These are phyloP conservation scores for Clusia tigrina DNA, from an alignment of 2,888 invertebrate species.

Conservation along the genomic window DNA sequence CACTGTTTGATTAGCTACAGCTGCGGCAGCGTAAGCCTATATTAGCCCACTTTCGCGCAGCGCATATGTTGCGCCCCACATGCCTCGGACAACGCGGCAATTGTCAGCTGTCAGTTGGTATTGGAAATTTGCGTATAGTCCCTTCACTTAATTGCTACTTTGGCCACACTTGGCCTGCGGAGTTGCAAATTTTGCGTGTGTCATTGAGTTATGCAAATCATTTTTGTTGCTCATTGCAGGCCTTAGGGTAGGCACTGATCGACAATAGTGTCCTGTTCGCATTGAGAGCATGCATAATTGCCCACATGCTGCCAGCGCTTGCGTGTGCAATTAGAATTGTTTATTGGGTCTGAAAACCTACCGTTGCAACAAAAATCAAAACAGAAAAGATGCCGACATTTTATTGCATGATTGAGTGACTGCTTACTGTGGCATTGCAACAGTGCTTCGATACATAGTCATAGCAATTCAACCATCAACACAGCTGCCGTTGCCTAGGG, in stretches of 20 bases:
- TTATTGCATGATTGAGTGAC: no score
- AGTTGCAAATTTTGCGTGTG: neutral
- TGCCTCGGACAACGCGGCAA: neutral
- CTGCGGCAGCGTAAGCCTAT: neutral
- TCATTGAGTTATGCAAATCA: constrained; percentile 3
- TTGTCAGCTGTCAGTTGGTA: no score
- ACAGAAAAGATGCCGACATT: no score
- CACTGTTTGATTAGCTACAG: no score
- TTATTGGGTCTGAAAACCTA: no score
- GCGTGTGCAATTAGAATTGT: neutral
- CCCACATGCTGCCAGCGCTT: neutral
- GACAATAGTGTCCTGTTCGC: neutral
- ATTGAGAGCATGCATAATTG: constrained; percentile 5
- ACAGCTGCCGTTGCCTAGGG: no score
- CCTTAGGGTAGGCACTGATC: neutral
- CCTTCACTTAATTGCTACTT: constrained; percentile 5
- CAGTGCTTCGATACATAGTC: no score
- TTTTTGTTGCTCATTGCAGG: neutral
- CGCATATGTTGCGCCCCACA: neutral
- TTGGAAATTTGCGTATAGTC: neutral
- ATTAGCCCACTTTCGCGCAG: neutral
- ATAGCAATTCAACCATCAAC: no score
- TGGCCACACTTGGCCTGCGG: neutral
- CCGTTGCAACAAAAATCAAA: no score
- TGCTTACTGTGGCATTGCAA: no score